Conservation (phyloP, 64 coral and sea anemone species). For the Montipora efflorescens region DNA sequence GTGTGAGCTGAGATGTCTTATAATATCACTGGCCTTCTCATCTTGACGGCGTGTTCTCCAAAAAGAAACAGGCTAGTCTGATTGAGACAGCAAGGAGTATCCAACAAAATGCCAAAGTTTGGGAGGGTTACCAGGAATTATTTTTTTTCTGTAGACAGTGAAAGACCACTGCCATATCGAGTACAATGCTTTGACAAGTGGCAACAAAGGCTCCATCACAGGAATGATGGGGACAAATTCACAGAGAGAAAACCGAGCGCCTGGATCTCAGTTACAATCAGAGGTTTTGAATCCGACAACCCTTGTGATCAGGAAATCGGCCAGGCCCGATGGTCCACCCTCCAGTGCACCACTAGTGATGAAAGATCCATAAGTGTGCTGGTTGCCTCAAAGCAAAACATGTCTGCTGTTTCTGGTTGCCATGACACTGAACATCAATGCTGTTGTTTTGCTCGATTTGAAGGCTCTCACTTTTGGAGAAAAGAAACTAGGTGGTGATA, state of each 20-base stretch:
- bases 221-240: slow-evolving; percentile 5
- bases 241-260: neutral
- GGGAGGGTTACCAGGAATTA: slow-evolving; percentile 1
- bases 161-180: neutral
- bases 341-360: slow-evolving; percentile 33
- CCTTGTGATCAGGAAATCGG: slow-evolving; percentile 17
- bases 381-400: slow-evolving; percentile 32
- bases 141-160: slow-evolving; percentile 39
- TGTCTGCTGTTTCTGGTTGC: slow-evolving; percentile 19
- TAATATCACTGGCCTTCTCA: slow-evolving; percentile 1
- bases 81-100: slow-evolving; percentile 2
- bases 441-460: slow-evolving; percentile 32
- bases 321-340: slow-evolving; percentile 32
- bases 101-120: neutral
- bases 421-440: neutral
- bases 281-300: slow-evolving; percentile 57
- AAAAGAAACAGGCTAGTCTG: slow-evolving; percentile 33
- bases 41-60: slow-evolving; percentile 10
- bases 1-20: neutral
- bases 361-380: slow-evolving; percentile 62
- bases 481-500: slow-evolving; percentile 6
- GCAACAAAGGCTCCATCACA: slow-evolving; percentile 50
- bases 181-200: slow-evolving; percentile 36
- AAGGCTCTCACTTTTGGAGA: slow-evolving; percentile 39
- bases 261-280: neutral